Evolutionary conservation across 2,797 vertebrate genomes (phyloP), one percentile per base, ranked within the genome.

Genomic region (Potorous gilbertii): DNA sequence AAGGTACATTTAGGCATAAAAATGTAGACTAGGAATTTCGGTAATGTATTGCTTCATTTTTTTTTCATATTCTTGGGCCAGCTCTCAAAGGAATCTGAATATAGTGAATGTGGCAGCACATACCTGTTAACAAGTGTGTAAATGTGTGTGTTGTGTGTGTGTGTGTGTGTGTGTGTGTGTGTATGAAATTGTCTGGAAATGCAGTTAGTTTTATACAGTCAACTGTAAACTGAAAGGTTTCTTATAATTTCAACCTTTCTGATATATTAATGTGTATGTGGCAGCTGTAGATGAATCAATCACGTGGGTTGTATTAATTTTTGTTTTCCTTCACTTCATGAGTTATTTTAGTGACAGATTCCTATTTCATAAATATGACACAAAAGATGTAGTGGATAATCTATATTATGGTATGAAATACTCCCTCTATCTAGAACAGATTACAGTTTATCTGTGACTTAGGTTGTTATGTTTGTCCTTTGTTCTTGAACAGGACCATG

Each of bases 291-390:
- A 46, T 57, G n/a, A 74, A 74, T 40, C n/a, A 74, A 74, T 74
- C n/a, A 40, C 24, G 54, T 13, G 62, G 1, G 0, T 31, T 6
- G 40, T 92, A 56, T 54, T 50, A 1, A 59, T 50, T 52, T 1
- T 4, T 4, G 0, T 52, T 74, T 50, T 27, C 55, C 52, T 11
- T 54, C n/a, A 34, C 6, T n/a, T 5, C 66, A 55, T 34, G 40
- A 2, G 4, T 28, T 28, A 31, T 1, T 14, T 52, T 81, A 21
- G 5, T 0, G 13, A 18, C 24, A 16, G 18, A 29, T 55, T 40
- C 0, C 40, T 52, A 6, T 14, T 0, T 50, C n/a, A 57, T 54
- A 56, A 40, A 31, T 57, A 40, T 14, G 0, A 0, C 24, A 66
- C 6, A 24, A n/a, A 46, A 21, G 6, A 81, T 3, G 18, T 24